Conservation (phyloP, 23 tunicate genomes). For the Halocynthia roretzi region DNA sequence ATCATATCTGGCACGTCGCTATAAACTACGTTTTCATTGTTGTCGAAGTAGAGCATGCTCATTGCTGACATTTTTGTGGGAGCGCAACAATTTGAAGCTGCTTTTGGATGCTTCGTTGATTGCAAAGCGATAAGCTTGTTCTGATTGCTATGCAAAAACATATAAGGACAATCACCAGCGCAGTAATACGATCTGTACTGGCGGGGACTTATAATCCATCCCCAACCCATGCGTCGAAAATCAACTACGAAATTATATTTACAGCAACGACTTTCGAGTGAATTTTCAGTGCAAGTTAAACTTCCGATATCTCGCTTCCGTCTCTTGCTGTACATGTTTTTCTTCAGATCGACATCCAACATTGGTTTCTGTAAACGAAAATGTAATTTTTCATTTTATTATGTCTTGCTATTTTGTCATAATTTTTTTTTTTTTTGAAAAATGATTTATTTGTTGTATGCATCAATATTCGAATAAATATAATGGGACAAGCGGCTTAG, state of each 20-base stretch:
- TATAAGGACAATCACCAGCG: conserved; percentile 48
- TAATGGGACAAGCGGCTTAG: not conserved
- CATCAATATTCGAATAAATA: too few relatives aligned
- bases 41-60: conserved; percentile 63
- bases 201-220: conserved; percentile 48
- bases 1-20: conserved; percentile 67
- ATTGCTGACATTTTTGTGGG: conserved; percentile 47
- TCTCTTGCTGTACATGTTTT: conserved; percentile 8
- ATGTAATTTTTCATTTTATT: not conserved
- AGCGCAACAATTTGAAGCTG: conserved; percentile 40
- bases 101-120: conserved; percentile 9
- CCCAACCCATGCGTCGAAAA: conserved; percentile 58
- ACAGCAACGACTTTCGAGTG: conserved; percentile 41
- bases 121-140: conserved; percentile 12
- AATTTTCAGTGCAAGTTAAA: conserved; percentile 5
- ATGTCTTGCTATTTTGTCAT: not conserved
- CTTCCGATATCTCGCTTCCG: conserved; percentile 24
- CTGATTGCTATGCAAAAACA: conserved; percentile 23
- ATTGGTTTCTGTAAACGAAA: conserved; percentile 57
- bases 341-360: conserved; percentile 37
- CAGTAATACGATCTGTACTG: conserved; percentile 48
- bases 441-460: not conserved
- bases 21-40: conserved; percentile 46
- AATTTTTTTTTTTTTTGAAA: too few relatives aligned
- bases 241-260: conserved; percentile 36